Evolutionary conservation across 1,140 invertebrate species (phyloP).

Genomic region (Neodiprion fabricii): DNA sequence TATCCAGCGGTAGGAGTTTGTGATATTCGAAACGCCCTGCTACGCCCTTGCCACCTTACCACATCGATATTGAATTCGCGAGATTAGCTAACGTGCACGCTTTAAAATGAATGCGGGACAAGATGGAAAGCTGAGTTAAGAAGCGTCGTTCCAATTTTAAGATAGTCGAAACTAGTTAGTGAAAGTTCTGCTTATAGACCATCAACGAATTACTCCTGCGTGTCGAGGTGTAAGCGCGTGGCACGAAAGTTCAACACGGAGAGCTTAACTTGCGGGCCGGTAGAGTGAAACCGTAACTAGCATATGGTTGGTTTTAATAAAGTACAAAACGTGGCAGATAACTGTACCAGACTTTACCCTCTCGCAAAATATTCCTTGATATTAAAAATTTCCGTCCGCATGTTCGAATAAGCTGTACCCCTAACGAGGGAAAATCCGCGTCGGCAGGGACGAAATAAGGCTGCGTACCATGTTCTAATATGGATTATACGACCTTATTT

Average conservation of each 20-base stretch:
- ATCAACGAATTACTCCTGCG: no score
- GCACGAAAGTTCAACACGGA: background rate
- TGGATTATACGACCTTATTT: background rate
- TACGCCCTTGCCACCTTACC: background rate
- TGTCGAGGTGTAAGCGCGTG: no score
- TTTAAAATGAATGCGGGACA: no score
- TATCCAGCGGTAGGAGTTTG: background rate
- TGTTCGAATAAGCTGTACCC: slow-evolving; percentile 34
- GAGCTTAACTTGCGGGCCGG: background rate
- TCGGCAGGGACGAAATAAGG: slow-evolving; percentile 43
- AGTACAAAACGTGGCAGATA: slow-evolving; percentile 29
- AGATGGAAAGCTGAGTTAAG: no score
- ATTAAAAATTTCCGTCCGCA: slow-evolving; percentile 43
- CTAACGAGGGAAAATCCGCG: slow-evolving; percentile 38
- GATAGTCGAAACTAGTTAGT: no score
- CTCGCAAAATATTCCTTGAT: slow-evolving; percentile 39
- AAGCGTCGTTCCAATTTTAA: no score
- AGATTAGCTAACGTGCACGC: no score
- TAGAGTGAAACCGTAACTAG: slow-evolving; percentile 3
- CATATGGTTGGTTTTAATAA: slow-evolving; percentile 31
- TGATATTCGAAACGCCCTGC: background rate
- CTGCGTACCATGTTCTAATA: background rate
- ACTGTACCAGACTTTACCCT: slow-evolving; percentile 33
- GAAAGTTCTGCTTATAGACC: no score
- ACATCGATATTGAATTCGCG: no score